Base-by-base conservation (phyloP, 1,140 invertebrate genomes). In the Chironomus tepperi region DNA sequence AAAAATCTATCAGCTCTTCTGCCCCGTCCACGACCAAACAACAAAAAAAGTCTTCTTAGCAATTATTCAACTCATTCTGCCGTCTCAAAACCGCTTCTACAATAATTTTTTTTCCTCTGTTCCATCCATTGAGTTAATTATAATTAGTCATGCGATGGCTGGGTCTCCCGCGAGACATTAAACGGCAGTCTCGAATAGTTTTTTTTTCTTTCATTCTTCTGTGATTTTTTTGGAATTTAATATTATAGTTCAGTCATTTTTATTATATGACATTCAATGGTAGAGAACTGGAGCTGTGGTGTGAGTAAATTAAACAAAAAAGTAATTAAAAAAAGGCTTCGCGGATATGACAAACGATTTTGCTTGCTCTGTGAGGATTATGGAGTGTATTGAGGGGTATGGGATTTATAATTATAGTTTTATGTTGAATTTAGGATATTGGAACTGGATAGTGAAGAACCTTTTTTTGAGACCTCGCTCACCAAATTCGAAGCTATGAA, bases 321-420 rank as follows among this genome's bases (percentile, higher is more conserved):
- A 57, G 47, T 57, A 57, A 57, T 57, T 57, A 57, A 57, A 57
- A 34, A 57, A 57, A 57, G 47, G 47, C 47, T 57, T 57, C 47
- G 47, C 47, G 47, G 47, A 57, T 57, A 57, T 57, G 47, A 57
- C 47, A 57, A 57, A 57, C 47, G 47, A 57, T 57, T 57, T 57
- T 57, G 12, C 24, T 34, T 34, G 24, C 1, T 1, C 5, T 34
- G 1, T 34, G 24, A 34, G 1, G 24, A 5, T 34, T 34, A 5
- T 34, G 24, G 24, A 5, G 24, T 34, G 24, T 1, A 34, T 34
- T 34, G 1, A 34, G 24, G 24, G 24, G 5, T 34, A 34, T 34
- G 1, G 24, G 24, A 34, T 34, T n/a, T n/a, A n/a, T n/a, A n/a
- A n/a, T n/a, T n/a, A n/a, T n/a, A n/a, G n/a, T n/a, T n/a, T n/a